A percentile compares a stretch with the other conserved stretches of the same genome.
Conservation (phyloP, 2,797 vertebrate species). For the Fistularia commersonii region DNA sequence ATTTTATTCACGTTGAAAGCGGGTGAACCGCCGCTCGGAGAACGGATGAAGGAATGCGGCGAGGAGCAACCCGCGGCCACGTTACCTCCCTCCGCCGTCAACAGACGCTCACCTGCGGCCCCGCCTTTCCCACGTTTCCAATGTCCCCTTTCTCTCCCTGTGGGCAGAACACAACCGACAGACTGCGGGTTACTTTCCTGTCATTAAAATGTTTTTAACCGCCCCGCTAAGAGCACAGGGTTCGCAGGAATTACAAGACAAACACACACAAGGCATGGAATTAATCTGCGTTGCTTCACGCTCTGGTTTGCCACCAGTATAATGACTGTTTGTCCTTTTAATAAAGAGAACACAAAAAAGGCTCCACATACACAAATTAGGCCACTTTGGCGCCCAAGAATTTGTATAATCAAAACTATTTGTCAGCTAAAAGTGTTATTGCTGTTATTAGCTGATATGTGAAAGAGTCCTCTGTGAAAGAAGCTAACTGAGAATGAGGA, state of each 20-base stretch:
- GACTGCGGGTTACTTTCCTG: slow-evolving; percentile 40
- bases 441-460: too few species aligned
- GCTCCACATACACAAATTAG: slow-evolving; percentile 7
- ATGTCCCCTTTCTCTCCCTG: slow-evolving; percentile 91
- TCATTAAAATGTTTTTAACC: slow-evolving; percentile 28
- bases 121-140: slow-evolving; percentile 87
- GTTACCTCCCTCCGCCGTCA: too few species aligned
- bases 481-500: too few species aligned
- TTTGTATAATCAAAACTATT: too few species aligned
- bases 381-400: too few species aligned
- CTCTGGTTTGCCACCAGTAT: slow-evolving; percentile 27
- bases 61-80: too few species aligned
- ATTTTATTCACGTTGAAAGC: slow-evolving; percentile 28
- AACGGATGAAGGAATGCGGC: too few species aligned
- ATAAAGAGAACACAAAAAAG: slow-evolving; percentile 51
- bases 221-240: slow-evolving; percentile 1
- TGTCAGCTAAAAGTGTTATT: too few species aligned
- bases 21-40: too few species aligned
- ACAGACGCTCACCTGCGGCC: slow-evolving; percentile 83
- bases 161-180: slow-evolving; percentile 57
- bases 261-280: slow-evolving; percentile 22
- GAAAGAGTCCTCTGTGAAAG: too few species aligned
- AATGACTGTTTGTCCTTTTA: slow-evolving; percentile 33
- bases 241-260: slow-evolving; percentile 22
- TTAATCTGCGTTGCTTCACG: slow-evolving; percentile 17